A percentile compares a stretch with the other conserved stretches of the same genome.
Conservation (phyloP, 2,888 invertebrate species). For the Cosmorhoe ocellata region DNA sequence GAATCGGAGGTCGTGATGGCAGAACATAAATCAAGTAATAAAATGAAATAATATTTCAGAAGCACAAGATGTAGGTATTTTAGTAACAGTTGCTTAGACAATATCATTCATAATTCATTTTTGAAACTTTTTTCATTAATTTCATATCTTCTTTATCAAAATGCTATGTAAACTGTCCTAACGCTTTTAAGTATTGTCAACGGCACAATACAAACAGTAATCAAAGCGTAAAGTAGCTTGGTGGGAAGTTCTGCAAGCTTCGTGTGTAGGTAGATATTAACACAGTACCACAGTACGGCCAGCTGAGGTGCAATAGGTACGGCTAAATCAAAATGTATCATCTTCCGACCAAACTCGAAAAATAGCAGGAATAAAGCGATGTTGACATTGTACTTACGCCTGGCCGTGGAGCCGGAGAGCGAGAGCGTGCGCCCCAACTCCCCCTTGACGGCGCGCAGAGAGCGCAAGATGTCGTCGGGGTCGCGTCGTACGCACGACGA, state of each 20-base stretch:
- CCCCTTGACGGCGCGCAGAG: slow-evolving; percentile 90
- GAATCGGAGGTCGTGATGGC: slow-evolving; percentile 35
- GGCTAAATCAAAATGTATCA: neutral
- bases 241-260: slow-evolving; percentile 12
- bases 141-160: slow-evolving; percentile 1
- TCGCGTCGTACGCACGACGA: slow-evolving; percentile 92
- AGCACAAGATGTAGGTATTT: slow-evolving; percentile 10
- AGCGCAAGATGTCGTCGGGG: slow-evolving; percentile 92
- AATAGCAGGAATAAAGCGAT: slow-evolving; percentile 1
- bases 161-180: slow-evolving; percentile 14
- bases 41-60: slow-evolving; percentile 26
- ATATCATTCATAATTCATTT: slow-evolving; percentile 1
- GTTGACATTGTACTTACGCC: slow-evolving; percentile 84
- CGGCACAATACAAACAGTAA: slow-evolving; percentile 7
- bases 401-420: slow-evolving; percentile 86
- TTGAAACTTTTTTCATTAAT: neutral
- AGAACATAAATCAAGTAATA: slow-evolving; percentile 36
- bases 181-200: slow-evolving; percentile 7
- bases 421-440: slow-evolving; percentile 92
- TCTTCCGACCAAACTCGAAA: slow-evolving; percentile 14
- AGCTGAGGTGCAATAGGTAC: no score
- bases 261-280: no score
- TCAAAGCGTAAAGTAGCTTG: slow-evolving; percentile 14
- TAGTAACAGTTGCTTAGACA: neutral
- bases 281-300: no score